phyloP scores from a whole-genome alignment of 2,113 vertebrate genomes.

The Heterochromis multidens region DNA sequence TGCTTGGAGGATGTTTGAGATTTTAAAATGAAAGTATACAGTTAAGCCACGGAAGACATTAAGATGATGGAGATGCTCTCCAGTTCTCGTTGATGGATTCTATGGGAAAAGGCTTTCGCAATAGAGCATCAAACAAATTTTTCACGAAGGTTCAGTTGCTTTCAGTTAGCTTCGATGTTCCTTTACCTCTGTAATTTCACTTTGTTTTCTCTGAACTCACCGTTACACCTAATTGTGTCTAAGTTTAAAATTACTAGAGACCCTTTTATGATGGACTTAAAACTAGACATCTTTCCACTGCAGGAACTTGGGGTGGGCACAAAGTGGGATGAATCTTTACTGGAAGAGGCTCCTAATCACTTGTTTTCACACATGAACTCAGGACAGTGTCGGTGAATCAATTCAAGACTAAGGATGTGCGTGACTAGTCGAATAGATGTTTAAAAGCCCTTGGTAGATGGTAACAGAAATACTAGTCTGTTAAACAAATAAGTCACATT shows the following conservation, averaged over 20 bases:
- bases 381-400: background rate
- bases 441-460: background rate
- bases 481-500: background rate
- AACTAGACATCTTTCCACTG: background rate
- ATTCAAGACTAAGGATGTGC: background rate
- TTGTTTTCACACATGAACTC: background rate
- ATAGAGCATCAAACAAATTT: background rate
- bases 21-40: background rate
- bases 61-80: background rate
- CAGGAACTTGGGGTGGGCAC: background rate
- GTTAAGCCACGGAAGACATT: background rate
- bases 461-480: background rate
- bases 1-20: background rate
- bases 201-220: background rate
- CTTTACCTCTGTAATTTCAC: background rate
- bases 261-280: background rate
- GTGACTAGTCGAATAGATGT: fast-evolving
- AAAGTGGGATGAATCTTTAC: background rate
- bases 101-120: background rate
- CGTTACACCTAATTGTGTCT: fast-evolving
- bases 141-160: background rate
- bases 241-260: background rate
- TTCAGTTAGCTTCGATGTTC: background rate
- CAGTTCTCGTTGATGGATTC: background rate
- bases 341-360: background rate